These are phyloP conservation scores for Uria aalge DNA, from an alignment of 2,113 vertebrate species.

Conservation along the genomic window DNA sequence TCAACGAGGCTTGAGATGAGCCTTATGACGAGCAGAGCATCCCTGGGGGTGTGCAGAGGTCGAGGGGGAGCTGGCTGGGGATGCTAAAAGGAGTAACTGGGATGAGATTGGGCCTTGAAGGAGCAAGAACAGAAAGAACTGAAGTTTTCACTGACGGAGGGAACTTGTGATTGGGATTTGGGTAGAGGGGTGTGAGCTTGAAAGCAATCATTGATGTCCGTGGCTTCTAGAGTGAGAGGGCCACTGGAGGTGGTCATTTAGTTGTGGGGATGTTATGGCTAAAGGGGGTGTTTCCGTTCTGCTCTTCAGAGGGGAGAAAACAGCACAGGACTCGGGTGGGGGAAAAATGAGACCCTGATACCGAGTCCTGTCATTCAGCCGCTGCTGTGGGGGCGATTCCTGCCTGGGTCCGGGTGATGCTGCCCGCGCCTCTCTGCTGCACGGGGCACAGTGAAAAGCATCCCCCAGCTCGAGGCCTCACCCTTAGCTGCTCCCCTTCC, in stretches of 20 bases:
- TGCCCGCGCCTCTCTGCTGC: neutral
- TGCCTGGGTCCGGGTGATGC: fast-evolving
- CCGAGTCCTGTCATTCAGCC: fast-evolving
- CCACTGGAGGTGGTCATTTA: neutral
- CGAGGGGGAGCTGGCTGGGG: neutral
- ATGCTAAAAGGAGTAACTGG: neutral
- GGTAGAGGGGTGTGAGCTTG: neutral
- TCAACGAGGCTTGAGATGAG: neutral
- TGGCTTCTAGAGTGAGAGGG: neutral
- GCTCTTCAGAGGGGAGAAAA: neutral
- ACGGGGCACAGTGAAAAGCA: neutral
- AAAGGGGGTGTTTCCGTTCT: neutral
- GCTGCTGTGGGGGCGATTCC: neutral
- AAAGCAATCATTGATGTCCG: neutral
- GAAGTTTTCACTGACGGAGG: neutral
- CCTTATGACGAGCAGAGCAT: neutral
- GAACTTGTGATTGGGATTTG: neutral
- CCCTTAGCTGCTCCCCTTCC: neutral
- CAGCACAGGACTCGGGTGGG: neutral
- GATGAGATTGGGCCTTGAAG: neutral
- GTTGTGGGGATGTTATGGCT: neutral
- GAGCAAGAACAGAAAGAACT: neutral
- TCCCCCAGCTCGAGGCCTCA: fast-evolving
- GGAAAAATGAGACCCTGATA: neutral
- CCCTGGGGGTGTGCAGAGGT: fast-evolving